A percentile compares a stretch with the other conserved stretches of the same genome.
Evolutionary conservation across 1,140 invertebrate genomes (phyloP).

Genomic region (Geopemphigus sp.): DNA sequence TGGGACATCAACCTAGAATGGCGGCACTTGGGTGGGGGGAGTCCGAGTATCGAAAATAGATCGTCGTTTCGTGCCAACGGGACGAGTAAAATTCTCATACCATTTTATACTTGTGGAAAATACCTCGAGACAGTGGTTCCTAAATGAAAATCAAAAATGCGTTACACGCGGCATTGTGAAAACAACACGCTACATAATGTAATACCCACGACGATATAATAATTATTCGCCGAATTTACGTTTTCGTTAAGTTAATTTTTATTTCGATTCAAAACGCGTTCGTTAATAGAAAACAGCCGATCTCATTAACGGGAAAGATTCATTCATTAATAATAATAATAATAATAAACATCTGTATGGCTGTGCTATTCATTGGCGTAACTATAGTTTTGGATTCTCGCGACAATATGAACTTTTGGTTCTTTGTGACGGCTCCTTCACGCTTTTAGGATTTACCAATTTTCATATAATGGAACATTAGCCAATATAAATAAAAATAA

Average conservation of each 20-base stretch:
- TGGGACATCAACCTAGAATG: too few species aligned
- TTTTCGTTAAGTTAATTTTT: not conserved
- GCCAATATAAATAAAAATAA: too few species aligned
- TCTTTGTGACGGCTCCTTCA: too few species aligned
- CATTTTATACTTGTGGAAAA: slow-evolving; percentile 31
- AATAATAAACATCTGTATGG: not conserved
- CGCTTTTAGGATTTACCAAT: too few species aligned
- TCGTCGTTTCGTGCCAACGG: not conserved
- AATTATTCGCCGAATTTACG: not conserved
- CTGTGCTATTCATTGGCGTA: too few species aligned
- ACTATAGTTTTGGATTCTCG: too few species aligned
- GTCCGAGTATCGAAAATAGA: slow-evolving; percentile 26
- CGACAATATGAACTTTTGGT: too few species aligned
- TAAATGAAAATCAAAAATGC: not conserved
- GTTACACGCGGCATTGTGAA: too few species aligned
- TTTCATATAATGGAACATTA: too few species aligned
- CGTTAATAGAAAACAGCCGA: not conserved
- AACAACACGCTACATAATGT: too few species aligned
- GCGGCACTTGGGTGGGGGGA: not conserved
- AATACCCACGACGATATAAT: too few species aligned
- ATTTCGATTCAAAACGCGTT: not conserved
- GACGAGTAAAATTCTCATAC: slow-evolving; percentile 7
- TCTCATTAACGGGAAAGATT: not conserved
- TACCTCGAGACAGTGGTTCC: slow-evolving; percentile 17
- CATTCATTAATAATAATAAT: slow-evolving; percentile 14